These are phyloP conservation scores for Pedetes capensis DNA, from an alignment of 2,113 vertebrate species.

Conservation along the genomic window DNA sequence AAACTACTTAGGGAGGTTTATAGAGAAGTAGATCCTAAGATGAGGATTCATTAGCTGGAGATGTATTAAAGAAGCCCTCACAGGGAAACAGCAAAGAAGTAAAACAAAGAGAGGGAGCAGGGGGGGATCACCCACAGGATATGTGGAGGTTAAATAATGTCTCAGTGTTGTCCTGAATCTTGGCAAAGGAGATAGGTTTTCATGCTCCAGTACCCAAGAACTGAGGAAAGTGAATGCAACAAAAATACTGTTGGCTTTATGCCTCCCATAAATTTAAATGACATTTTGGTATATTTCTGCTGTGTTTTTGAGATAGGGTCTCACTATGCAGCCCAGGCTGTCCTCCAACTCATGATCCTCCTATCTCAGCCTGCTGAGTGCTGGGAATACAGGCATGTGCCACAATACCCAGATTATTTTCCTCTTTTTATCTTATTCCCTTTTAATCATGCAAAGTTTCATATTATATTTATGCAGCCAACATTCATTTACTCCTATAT, in stretches of 20 bases:
- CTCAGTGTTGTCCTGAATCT: not conserved
- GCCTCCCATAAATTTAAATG: not conserved
- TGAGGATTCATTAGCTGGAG: not conserved
- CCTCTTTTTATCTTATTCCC: no score
- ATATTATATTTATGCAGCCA: not conserved
- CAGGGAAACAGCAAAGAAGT: not conserved
- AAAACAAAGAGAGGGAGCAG: not conserved
- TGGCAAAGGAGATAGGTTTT: not conserved
- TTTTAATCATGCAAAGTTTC: no score
- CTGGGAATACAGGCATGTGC: no score
- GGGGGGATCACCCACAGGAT: accelerated
- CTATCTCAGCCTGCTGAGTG: no score
- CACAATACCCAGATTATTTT: no score
- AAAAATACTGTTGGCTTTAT: not conserved
- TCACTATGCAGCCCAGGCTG: no score
- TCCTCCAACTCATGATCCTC: no score
- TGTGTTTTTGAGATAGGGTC: not conserved
- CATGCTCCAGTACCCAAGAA: not conserved
- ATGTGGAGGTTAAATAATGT: not conserved
- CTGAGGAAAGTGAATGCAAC: not conserved
- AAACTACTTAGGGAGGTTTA: not conserved
- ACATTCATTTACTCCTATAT: not conserved
- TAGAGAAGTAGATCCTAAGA: not conserved
- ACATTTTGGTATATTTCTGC: not conserved
- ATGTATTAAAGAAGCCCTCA: not conserved